A percentile compares a stretch with the other conserved stretches of the same genome.
These are phyloP conservation scores for Hydraecia micacea DNA, from an alignment of 2,888 invertebrate species.

Conservation along the genomic window DNA sequence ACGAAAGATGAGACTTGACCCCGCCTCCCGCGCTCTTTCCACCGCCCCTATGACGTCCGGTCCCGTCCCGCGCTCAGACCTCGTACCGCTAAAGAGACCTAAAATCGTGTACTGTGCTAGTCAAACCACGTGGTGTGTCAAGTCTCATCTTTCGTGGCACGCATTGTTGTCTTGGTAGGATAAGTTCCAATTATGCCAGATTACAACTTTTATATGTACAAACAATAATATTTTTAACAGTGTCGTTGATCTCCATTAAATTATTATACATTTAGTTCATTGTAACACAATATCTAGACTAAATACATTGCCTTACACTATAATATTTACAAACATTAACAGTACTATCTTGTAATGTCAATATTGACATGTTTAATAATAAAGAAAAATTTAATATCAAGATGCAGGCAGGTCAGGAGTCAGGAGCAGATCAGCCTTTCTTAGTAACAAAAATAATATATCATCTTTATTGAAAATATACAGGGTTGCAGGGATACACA, in stretches of 20 bases:
- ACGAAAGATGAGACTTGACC: too few relatives aligned
- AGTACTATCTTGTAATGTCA: neutral
- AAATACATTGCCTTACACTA: neutral
- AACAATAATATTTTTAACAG: slow-evolving; percentile 2
- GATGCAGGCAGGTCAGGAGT: neutral
- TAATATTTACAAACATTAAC: slow-evolving; percentile 26
- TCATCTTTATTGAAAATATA: neutral
- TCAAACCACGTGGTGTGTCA: too few relatives aligned
- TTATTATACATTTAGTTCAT: neutral
- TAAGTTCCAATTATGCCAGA: neutral
- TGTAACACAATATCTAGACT: neutral
- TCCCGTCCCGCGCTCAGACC: too few relatives aligned
- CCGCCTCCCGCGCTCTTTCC: too few relatives aligned
- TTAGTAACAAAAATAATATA: neutral
- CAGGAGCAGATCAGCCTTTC: neutral
- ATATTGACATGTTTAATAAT: slow-evolving; percentile 1
- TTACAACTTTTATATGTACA: neutral
- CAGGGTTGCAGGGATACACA: too few relatives aligned
- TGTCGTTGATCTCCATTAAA: neutral
- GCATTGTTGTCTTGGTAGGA: neutral
- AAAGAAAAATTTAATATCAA: neutral
- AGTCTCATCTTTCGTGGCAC: too few relatives aligned
- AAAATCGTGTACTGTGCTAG: too few relatives aligned
- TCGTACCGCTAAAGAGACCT: too few relatives aligned
- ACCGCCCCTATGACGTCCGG: too few relatives aligned